A percentile compares a stretch with the other conserved stretches of the same genome.
Evolutionary conservation across 2,113 vertebrate species (phyloP).

Genomic region (Hoplias malabaricus): DNA sequence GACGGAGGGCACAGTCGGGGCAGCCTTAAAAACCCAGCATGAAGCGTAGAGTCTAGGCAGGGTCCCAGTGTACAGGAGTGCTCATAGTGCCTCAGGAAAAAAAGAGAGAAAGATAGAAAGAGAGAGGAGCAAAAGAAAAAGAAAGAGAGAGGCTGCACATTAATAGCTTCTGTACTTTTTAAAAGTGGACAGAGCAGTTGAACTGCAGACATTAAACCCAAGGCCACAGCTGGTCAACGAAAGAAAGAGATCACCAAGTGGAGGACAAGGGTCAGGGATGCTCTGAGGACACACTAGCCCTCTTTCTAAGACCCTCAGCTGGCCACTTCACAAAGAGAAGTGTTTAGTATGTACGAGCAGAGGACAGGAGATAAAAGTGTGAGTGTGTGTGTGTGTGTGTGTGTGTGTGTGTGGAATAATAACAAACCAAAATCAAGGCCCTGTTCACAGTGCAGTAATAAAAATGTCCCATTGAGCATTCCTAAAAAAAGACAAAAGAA

Average conservation of each 20-base stretch:
- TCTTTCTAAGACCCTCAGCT: not conserved
- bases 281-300: not conserved
- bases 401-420: not conserved
- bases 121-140: not conserved
- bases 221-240: slow-evolving; percentile 23
- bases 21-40: slow-evolving; percentile 16
- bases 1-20: not conserved
- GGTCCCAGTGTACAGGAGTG: slow-evolving; percentile 21
- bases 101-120: not conserved
- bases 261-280: not conserved
- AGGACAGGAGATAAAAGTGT: not conserved
- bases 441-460: not conserved
- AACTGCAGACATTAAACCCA: slow-evolving; percentile 15
- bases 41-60: slow-evolving; percentile 17
- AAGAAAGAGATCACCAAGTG: not conserved
- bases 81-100: slow-evolving; percentile 35
- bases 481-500: too few species aligned
- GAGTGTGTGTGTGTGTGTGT: not conserved
- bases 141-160: slow-evolving; percentile 12
- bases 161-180: slow-evolving; percentile 13
- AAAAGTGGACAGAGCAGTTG: slow-evolving; percentile 37
- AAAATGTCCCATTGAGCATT: not conserved
- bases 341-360: not conserved
- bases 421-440: not conserved
- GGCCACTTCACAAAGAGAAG: not conserved